Conservation (phyloP, 2,888 invertebrate species). For the Lypha dubia region DNA sequence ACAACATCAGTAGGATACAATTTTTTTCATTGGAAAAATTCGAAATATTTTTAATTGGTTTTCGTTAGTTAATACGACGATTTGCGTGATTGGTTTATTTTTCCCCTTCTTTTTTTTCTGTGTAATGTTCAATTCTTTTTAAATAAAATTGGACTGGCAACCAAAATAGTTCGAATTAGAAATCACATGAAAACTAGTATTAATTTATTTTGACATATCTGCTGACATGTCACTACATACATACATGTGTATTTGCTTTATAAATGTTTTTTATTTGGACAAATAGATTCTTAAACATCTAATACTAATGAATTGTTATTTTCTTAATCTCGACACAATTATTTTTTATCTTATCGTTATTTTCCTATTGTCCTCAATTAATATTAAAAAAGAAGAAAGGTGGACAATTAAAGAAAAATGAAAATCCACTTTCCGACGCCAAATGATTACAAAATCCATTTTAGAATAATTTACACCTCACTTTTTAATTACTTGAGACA, state of each 20-base stretch:
- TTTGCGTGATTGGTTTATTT: too few species aligned
- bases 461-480: constrained; percentile 63
- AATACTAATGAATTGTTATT: not conserved
- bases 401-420: not conserved
- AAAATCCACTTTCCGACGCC: not conserved
- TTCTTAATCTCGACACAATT: not conserved
- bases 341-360: not conserved
- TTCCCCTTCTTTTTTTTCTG: too few species aligned
- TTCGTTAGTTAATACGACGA: too few species aligned
- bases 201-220: not conserved
- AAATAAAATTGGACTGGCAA: too few species aligned
- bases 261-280: not conserved
- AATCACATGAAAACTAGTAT: too few species aligned
- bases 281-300: not conserved
- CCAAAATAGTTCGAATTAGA: too few species aligned
- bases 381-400: not conserved
- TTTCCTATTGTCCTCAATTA: constrained; percentile 2
- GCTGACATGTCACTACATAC: not conserved
- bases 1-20: too few species aligned
- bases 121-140: too few species aligned
- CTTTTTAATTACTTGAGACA: constrained; percentile 63
- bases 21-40: too few species aligned
- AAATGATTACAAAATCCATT: not conserved
- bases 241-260: too few species aligned
- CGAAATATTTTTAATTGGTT: too few species aligned